Conservation (phyloP, 2,113 vertebrate genomes). For the Ranitomeya imitator region DNA sequence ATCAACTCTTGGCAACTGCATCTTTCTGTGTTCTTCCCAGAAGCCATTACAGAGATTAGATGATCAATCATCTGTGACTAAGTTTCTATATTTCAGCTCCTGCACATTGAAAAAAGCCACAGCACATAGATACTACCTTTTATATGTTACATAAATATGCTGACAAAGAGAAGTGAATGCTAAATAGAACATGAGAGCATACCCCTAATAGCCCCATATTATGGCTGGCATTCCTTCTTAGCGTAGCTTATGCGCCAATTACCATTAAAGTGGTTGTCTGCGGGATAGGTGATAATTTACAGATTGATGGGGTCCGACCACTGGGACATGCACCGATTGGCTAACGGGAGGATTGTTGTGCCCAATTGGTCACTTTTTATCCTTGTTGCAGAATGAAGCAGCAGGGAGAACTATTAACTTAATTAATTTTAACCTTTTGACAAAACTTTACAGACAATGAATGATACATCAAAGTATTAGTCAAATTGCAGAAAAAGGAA, state of each 20-base stretch:
- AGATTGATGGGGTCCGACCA: too few relatives aligned
- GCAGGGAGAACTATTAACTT: too few relatives aligned
- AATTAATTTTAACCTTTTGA: too few relatives aligned
- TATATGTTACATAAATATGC: constrained; percentile 10
- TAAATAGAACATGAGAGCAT: not conserved
- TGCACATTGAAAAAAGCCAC: not conserved
- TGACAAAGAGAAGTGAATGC: not conserved
- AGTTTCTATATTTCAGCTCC: constrained; percentile 9
- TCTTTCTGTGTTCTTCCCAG: constrained; percentile 25
- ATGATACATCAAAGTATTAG: too few relatives aligned
- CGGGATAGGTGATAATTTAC: too few relatives aligned
- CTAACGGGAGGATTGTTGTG: too few relatives aligned
- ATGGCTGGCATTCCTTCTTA: not conserved
- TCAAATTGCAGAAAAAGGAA: too few relatives aligned
- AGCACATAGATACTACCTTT: not conserved
- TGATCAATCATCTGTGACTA: constrained; percentile 22
- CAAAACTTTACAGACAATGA: too few relatives aligned
- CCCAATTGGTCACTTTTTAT: too few relatives aligned
- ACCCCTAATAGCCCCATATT: not conserved
- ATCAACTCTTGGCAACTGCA: constrained; percentile 1
- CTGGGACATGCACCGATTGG: too few relatives aligned
- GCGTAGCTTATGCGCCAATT: not conserved
- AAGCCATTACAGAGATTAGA: constrained; percentile 28
- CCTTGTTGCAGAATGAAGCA: too few relatives aligned
- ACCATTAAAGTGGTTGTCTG: too few relatives aligned